Evolutionary conservation across 2,797 vertebrate species (phyloP), one percentile per base, ranked within the genome.

Genomic region (Chaetodon trifasciatus): DNA sequence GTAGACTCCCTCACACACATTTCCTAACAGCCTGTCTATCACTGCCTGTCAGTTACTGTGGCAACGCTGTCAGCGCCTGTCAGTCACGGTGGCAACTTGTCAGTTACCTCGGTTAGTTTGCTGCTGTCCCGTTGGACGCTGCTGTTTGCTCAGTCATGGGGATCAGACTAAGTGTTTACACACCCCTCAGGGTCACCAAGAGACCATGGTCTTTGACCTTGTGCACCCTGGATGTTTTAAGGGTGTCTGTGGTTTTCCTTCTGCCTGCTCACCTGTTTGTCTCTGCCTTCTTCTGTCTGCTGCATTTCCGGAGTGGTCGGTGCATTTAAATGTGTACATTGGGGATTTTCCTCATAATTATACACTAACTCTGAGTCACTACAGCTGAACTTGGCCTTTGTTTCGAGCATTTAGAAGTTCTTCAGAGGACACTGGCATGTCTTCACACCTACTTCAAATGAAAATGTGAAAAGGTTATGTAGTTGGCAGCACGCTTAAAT

Each of bases 141-240:
- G 44, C 44, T 89, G 88, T 87, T 89, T 84, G 61, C 74, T 88
- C 74, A 81, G 86, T 76, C 80, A 66, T 58, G 74, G 72, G 67
- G 82, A 79, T 90, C 81, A 77, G 56, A 70, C 72, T 70, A 79
- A 88, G 62, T 88, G 81, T 88, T 88, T 82, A 74, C 74, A 79
- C 47, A 50, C 58, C 76, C 56, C 52, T 60, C 6, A 0, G 37
- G 70, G 74, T 86, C 75, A 68, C 37, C 2, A 8, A 23, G 32
- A 58, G 62, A 42, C 53, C 39, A 2, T 69, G 72, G 88, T 82
- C 84, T 91, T 80, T 88, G 84, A 85, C 81, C 12, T 64, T 28
- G 15, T 58, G 44, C 50, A 56, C 62, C 68, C 60, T 12, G 4
- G 21, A 58, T 73, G 37, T 82, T 87, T 82, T 61, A 53, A 81